A percentile compares a stretch with the other conserved stretches of the same genome.
Conservation (phyloP, 2,888 invertebrate species). For the Eristalis pertinax region DNA sequence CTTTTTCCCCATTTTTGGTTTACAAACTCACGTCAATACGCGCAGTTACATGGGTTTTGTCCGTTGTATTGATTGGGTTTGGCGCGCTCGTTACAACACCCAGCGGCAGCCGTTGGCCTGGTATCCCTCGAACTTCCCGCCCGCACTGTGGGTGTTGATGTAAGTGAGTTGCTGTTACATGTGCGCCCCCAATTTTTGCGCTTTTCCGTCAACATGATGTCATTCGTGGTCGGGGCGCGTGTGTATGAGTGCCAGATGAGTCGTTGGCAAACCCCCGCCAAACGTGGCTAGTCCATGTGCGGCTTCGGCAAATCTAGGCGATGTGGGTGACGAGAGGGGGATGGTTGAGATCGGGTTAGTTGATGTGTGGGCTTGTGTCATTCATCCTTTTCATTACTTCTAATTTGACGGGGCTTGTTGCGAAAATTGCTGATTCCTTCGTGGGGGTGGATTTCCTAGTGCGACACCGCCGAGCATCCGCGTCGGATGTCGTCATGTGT, state of each 20-base stretch:
- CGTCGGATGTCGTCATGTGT: neutral
- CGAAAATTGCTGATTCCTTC: constrained; percentile 28
- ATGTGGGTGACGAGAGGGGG: neutral
- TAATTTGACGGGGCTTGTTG: constrained; percentile 66
- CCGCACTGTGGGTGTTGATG: neutral
- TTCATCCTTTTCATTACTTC: constrained; percentile 45
- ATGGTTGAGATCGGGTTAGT: no score
- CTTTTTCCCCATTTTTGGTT: constrained; percentile 18
- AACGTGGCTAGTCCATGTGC: constrained; percentile 60
- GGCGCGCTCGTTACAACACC: constrained; percentile 29
- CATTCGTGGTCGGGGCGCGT: constrained; percentile 11
- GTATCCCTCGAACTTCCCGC: neutral
- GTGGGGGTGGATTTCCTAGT: constrained; percentile 4
- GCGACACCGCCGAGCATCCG: neutral
- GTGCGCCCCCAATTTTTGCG: constrained; percentile 18
- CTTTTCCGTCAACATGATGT: constrained; percentile 48
- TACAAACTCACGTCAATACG: neutral
- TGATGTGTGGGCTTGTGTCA: constrained; percentile 16
- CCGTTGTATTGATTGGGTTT: constrained; percentile 63
- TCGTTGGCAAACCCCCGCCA: neutral
- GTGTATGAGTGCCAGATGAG: neutral
- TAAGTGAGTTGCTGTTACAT: constrained; percentile 2
- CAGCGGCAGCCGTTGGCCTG: constrained; percentile 1
- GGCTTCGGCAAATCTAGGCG: neutral
- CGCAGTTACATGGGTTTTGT: no score